Evolutionary conservation across 2,113 vertebrate species (phyloP).

Genomic region (Spheniscus mendiculus): DNA sequence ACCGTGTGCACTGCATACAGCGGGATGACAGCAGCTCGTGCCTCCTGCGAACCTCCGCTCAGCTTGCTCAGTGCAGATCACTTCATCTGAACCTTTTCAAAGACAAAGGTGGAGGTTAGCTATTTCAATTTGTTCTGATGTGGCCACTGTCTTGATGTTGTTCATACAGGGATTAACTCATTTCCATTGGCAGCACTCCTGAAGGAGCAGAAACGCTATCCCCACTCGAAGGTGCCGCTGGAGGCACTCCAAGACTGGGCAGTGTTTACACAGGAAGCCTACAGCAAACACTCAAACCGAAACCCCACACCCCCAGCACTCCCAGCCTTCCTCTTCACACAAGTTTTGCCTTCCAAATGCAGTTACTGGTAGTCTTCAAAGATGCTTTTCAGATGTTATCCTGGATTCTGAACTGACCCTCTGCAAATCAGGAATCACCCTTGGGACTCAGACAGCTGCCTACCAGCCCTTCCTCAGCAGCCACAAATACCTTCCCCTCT

Average conservation of each 20-base stretch:
- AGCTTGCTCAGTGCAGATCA: not conserved
- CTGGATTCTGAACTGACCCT: not conserved
- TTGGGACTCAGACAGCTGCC: not conserved
- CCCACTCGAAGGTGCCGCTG: accelerated
- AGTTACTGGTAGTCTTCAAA: not conserved
- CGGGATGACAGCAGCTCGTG: not conserved
- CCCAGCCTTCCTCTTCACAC: not conserved
- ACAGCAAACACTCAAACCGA: not conserved
- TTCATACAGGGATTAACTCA: not conserved
- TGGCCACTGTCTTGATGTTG: not conserved
- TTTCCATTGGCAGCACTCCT: not conserved
- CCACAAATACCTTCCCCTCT: not conserved
- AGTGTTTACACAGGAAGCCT: not conserved
- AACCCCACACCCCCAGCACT: not conserved
- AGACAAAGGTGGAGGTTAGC: not conserved
- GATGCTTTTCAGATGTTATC: not conserved
- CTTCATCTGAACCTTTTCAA: not conserved
- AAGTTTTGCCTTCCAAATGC: not conserved
- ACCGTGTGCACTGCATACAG: accelerated
- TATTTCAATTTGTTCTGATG: not conserved
- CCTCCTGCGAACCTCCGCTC: accelerated
- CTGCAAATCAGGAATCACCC: not conserved
- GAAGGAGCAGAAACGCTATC: not conserved
- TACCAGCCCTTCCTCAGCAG: not conserved
- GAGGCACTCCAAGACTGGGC: accelerated